Conservation (phyloP, 1,140 invertebrate species). For the Camponotus vicinus region DNA sequence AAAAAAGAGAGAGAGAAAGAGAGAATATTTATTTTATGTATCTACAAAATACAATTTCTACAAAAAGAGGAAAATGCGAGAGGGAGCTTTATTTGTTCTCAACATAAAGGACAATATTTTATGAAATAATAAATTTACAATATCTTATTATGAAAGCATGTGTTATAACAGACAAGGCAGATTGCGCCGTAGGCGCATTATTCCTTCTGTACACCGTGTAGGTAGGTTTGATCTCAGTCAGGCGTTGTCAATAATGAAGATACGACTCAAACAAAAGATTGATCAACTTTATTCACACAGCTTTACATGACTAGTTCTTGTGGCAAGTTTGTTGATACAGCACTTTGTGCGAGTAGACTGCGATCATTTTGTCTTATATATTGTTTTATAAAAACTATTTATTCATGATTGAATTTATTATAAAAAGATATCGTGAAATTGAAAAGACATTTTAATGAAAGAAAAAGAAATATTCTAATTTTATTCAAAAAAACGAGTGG, state of each 20-base stretch:
- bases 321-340: conserved; percentile 17
- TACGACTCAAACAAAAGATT: conserved; percentile 30
- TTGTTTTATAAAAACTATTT: not conserved
- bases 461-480: not conserved
- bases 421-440: not conserved
- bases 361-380: not conserved
- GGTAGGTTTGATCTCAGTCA: conserved; percentile 28
- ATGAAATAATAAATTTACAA: not conserved
- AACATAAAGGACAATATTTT: conserved; percentile 3
- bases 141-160: not conserved
- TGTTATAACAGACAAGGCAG: not conserved
- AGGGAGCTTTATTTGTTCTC: not conserved
- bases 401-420: not conserved
- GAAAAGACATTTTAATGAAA: not conserved
- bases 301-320: conserved; percentile 27
- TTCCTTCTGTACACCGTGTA: conserved; percentile 4
- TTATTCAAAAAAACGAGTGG: not conserved
- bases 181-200: not conserved
- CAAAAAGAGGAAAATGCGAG: not conserved
- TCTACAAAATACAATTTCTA: not conserved
- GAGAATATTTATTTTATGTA: not conserved
- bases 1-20: too few species aligned
- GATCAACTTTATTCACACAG: conserved; percentile 21
- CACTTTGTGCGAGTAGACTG: not conserved
- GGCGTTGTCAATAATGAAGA: conserved; percentile 35